Conservation (phyloP, 1,140 invertebrate genomes). For the Bemisia tabaci region DNA sequence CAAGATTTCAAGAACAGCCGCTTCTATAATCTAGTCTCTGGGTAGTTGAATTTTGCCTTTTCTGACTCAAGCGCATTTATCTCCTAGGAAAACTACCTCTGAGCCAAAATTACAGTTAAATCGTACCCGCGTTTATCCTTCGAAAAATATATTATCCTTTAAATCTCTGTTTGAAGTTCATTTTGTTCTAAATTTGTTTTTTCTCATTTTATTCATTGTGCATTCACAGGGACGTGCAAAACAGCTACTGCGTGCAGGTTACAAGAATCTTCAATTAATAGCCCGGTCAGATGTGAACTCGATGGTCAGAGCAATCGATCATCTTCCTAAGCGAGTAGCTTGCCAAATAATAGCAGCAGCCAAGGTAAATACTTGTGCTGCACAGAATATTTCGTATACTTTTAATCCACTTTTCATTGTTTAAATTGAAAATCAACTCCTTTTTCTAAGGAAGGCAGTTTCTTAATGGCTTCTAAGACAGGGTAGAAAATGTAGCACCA, state of each 20-base stretch:
- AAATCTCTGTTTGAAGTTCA: no score
- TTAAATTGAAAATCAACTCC: background rate
- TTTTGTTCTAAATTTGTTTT: no score
- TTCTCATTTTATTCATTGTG: conserved; percentile 12
- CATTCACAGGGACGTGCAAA: conserved; percentile 56
- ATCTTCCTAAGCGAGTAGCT: conserved; percentile 52
- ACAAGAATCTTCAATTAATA: conserved; percentile 54
- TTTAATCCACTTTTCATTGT: background rate
- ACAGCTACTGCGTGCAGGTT: conserved; percentile 71
- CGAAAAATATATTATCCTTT: no score
- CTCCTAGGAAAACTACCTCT: no score
- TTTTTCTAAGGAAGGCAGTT: background rate
- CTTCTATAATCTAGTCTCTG: no score
- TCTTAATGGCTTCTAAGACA: conserved; percentile 3
- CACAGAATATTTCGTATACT: conserved; percentile 5
- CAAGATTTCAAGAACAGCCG: no score
- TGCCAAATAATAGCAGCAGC: conserved; percentile 68
- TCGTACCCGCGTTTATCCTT: no score
- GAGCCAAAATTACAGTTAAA: no score
- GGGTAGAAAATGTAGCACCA: no score
- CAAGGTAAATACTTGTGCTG: conserved; percentile 42
- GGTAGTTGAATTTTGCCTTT: no score
- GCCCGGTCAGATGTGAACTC: conserved; percentile 50
- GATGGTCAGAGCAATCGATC: conserved; percentile 48
- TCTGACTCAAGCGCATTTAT: no score